Percentiles rank a stretch among this genome's conserved stretches.
Evolutionary conservation across 2,888 invertebrate species (phyloP).

Genomic region (Mystacides longicornis): DNA sequence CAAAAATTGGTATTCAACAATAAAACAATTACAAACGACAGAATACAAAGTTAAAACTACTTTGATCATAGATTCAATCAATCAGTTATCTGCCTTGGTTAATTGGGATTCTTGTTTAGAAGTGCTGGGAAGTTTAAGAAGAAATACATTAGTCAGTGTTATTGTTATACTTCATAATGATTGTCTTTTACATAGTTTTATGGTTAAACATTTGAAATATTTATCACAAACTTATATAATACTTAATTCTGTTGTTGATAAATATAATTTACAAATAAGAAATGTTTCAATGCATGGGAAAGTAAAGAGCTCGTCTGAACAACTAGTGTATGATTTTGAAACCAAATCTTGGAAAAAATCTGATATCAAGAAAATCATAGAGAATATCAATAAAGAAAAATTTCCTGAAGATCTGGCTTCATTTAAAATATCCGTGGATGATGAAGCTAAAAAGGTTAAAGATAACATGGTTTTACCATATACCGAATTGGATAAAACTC

Average conservation of each 20-base stretch:
- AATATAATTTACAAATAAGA: conserved; percentile 33
- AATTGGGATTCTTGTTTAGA: conserved; percentile 33
- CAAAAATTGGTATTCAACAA: neutral
- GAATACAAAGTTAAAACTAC: conserved; percentile 26
- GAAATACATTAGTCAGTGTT: conserved; percentile 27
- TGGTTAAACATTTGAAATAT: conserved; percentile 42
- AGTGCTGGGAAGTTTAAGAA: conserved; percentile 12
- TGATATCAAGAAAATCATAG: conserved; percentile 30
- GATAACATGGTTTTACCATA: conserved; percentile 56
- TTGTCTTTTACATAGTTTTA: conserved; percentile 38
- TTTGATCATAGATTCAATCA: conserved; percentile 40
- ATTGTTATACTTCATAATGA: conserved; percentile 45
- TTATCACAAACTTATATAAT: conserved; percentile 34
- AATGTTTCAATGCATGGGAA: conserved; percentile 48
- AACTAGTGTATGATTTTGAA: conserved; percentile 34
- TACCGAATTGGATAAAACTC: conserved; percentile 44
- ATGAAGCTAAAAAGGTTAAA: conserved; percentile 53
- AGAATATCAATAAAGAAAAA: conserved; percentile 34
- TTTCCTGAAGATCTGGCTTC: conserved; percentile 46
- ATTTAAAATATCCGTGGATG: conserved; percentile 58
- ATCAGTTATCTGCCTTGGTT: conserved; percentile 38
- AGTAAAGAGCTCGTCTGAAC: conserved; percentile 42
- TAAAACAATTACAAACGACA: neutral
- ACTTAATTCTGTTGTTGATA: conserved; percentile 35
- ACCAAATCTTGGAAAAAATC: conserved; percentile 34